Percentiles rank a stretch among this genome's conserved stretches.
Evolutionary conservation across 2,113 vertebrate genomes (phyloP).

Genomic region (Carettochelys insculpta): DNA sequence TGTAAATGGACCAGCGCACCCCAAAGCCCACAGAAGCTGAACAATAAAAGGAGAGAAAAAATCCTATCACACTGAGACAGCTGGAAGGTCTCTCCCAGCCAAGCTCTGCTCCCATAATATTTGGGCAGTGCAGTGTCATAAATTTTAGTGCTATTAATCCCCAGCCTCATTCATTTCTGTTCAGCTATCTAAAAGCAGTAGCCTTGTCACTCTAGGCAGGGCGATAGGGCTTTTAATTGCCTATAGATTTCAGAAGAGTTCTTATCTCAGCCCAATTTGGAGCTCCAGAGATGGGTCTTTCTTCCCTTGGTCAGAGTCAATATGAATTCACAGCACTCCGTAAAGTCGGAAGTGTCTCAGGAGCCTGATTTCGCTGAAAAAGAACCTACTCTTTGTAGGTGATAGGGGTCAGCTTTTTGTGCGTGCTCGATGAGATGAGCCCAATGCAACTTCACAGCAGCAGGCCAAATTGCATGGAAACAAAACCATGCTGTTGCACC

Average conservation of each 20-base stretch:
- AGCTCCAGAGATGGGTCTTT: slow-evolving; percentile 18
- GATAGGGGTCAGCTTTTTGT: not conserved
- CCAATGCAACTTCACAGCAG: not conserved
- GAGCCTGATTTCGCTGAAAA: not conserved
- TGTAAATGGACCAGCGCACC: not conserved
- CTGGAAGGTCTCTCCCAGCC: slow-evolving; percentile 56
- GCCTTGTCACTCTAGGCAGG: slow-evolving; percentile 67
- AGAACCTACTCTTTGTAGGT: not conserved
- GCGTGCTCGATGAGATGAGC: not conserved
- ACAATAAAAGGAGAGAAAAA: slow-evolving; percentile 37
- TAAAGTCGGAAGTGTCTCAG: not conserved
- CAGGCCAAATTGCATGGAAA: not conserved
- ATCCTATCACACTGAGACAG: slow-evolving; percentile 61
- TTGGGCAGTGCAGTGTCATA: slow-evolving; percentile 68
- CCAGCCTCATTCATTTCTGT: slow-evolving; percentile 69
- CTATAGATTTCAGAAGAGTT: slow-evolving; percentile 68
- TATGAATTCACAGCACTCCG: not conserved
- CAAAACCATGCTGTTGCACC: not conserved
- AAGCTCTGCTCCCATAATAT: slow-evolving; percentile 53
- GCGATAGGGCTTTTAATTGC: slow-evolving; percentile 74
- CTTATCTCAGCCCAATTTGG: slow-evolving; percentile 69
- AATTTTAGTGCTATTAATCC: slow-evolving; percentile 71
- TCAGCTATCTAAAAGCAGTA: slow-evolving; percentile 72
- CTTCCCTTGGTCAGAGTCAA: slow-evolving; percentile 50
- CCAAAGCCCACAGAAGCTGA: not conserved